A percentile compares a stretch with the other conserved stretches of the same genome.
Conservation (phyloP, 2,797 vertebrate species). For the Gouania willdenowi region DNA sequence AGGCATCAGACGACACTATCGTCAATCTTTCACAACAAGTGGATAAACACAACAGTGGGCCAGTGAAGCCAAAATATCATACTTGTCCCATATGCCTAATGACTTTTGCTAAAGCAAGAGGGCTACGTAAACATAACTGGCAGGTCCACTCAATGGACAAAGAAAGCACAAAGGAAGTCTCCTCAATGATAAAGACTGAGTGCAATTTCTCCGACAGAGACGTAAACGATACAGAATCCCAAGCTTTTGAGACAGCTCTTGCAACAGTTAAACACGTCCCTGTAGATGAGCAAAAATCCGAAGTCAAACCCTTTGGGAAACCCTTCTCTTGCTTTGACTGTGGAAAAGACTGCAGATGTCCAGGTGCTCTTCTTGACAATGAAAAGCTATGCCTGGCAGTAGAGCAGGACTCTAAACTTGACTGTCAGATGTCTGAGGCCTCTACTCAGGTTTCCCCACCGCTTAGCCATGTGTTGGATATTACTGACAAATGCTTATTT, state of each 20-base stretch:
- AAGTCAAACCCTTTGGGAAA: conserved; percentile 8
- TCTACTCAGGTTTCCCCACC: conserved; percentile 19
- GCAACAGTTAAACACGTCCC: background rate
- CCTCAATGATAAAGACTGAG: background rate
- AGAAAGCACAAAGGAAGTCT: conserved; percentile 15
- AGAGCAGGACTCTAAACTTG: conserved; percentile 18
- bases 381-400: conserved; percentile 25
- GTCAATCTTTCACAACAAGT: too few species aligned
- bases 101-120: conserved; percentile 68
- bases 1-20: background rate
- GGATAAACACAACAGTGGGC: background rate
- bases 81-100: conserved; percentile 66
- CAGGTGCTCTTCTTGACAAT: conserved; percentile 37
- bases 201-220: background rate
- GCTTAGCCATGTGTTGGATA: conserved; percentile 25
- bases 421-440: conserved; percentile 15
- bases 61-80: conserved; percentile 35
- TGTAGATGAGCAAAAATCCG: conserved; percentile 5
- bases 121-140: conserved; percentile 75
- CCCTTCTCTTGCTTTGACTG: conserved; percentile 33
- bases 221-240: background rate
- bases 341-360: conserved; percentile 38
- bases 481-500: conserved; percentile 65
- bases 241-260: background rate
- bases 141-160: conserved; percentile 61